Conservation (phyloP, 2,888 invertebrate species). For the Drosophila imparisetae region DNA sequence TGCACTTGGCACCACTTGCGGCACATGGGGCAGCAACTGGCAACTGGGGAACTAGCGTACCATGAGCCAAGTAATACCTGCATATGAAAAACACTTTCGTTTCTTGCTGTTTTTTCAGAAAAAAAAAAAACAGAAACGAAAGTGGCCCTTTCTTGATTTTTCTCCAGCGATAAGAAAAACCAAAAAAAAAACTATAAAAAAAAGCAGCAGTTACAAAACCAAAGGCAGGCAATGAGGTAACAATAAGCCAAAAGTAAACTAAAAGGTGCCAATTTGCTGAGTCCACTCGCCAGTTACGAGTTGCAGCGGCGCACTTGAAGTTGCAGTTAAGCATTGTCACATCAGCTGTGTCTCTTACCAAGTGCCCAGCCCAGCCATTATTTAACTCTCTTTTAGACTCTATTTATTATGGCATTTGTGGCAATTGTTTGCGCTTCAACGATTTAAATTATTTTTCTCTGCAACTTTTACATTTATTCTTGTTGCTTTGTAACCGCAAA, state of each 20-base stretch:
- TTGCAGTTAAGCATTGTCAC: slow-evolving; percentile 31
- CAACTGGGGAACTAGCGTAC: slow-evolving; percentile 28
- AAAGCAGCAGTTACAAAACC: slow-evolving; percentile 19
- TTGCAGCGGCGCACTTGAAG: no score
- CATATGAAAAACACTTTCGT: slow-evolving; percentile 76
- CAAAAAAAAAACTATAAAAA: background rate
- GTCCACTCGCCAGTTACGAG: slow-evolving; percentile 14
- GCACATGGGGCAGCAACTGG: slow-evolving; percentile 6
- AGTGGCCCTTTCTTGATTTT: slow-evolving; percentile 63
- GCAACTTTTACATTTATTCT: slow-evolving; percentile 5
- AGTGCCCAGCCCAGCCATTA: slow-evolving; percentile 3
- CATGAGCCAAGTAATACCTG: slow-evolving; percentile 29
- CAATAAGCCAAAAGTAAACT: background rate
- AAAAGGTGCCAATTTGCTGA: slow-evolving; percentile 44
- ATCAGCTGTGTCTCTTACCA: slow-evolving; percentile 29
- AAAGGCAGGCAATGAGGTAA: slow-evolving; percentile 30
- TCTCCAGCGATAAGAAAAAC: slow-evolving; percentile 53
- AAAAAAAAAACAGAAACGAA: slow-evolving; percentile 52
- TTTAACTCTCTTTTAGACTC: background rate
- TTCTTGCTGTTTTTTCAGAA: slow-evolving; percentile 24
- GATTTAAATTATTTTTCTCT: background rate
- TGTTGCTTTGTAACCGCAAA: slow-evolving; percentile 18
- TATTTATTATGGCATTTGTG: background rate
- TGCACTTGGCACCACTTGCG: slow-evolving; percentile 65
- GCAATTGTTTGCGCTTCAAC: background rate